These are phyloP conservation scores for Drosophila nigritarsus DNA, from an alignment of 2,888 invertebrate genomes.

Conservation along the genomic window DNA sequence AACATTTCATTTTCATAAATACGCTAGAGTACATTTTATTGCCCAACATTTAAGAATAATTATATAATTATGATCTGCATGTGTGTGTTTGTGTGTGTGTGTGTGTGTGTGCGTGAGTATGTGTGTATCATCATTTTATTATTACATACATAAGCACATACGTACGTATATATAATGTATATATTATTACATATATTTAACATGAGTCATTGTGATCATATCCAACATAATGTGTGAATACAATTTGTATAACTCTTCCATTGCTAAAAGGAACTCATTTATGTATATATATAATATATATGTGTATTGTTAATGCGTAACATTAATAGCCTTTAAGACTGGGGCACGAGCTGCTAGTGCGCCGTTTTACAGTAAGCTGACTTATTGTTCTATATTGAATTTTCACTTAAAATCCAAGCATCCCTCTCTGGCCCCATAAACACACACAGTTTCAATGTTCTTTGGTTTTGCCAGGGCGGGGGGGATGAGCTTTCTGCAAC, in stretches of 20 bases:
- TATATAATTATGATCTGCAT: conserved; percentile 32
- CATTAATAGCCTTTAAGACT: conserved; percentile 75
- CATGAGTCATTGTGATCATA: conserved; percentile 20
- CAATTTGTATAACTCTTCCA: conserved; percentile 51
- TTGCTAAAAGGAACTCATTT: conserved; percentile 65
- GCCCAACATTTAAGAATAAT: conserved; percentile 75
- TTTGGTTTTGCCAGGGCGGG: conserved; percentile 16
- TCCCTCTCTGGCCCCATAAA: conserved; percentile 12
- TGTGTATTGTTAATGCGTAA: conserved; percentile 54
- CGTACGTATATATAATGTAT: conserved; percentile 27
- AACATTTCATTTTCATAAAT: conserved; percentile 59
- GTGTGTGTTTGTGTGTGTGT: conserved; percentile 9
- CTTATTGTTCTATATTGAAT: conserved; percentile 72
- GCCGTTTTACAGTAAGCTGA: conserved; percentile 67
- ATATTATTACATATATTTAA: conserved; percentile 22
- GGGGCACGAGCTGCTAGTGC: conserved; percentile 53
- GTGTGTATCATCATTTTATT: conserved; percentile 15
- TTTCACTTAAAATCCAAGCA: conserved; percentile 53
- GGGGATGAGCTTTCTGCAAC: conserved; percentile 30
- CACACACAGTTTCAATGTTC: not conserved
- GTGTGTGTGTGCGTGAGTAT: conserved; percentile 9
- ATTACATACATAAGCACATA: conserved; percentile 39
- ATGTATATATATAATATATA: conserved; percentile 52
- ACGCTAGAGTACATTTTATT: conserved; percentile 70
- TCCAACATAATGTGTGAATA: conserved; percentile 34